Conservation (phyloP, 2,797 vertebrate genomes). For the Helarctos malayanus region DNA sequence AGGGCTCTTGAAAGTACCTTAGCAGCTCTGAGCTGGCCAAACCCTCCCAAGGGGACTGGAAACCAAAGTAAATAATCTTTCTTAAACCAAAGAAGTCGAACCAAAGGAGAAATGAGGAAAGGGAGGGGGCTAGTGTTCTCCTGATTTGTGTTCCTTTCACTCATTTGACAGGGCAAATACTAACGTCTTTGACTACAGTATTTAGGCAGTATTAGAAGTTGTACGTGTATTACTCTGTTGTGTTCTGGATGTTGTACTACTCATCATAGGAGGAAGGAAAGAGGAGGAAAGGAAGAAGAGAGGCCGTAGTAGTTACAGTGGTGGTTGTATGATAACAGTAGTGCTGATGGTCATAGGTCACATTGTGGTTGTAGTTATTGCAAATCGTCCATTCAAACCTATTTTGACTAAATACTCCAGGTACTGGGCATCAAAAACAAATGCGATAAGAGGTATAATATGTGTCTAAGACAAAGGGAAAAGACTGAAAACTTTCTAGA, state of each 20-base stretch:
- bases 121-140: not conserved
- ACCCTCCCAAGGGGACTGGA: not conserved
- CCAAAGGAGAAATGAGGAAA: not conserved
- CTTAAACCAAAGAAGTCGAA: not conserved
- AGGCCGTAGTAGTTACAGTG: not conserved
- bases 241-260: not conserved
- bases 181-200: not conserved
- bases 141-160: not conserved
- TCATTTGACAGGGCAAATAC: not conserved
- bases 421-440: not conserved
- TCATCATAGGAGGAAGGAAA: not conserved
- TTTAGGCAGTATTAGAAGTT: not conserved
- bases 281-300: not conserved
- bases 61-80: not conserved
- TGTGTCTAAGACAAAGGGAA: not conserved
- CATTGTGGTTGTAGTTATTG: not conserved
- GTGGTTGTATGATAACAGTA: too few relatives aligned
- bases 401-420: not conserved
- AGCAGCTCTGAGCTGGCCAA: not conserved
- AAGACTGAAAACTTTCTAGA: not conserved
- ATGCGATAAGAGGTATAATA: not conserved
- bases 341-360: not conserved
- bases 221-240: not conserved
- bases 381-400: not conserved
- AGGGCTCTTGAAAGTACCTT: slow-evolving; percentile 11